phyloP scores from a whole-genome alignment of 1,140 invertebrate genomes.

The Saxidomus purpurata region DNA sequence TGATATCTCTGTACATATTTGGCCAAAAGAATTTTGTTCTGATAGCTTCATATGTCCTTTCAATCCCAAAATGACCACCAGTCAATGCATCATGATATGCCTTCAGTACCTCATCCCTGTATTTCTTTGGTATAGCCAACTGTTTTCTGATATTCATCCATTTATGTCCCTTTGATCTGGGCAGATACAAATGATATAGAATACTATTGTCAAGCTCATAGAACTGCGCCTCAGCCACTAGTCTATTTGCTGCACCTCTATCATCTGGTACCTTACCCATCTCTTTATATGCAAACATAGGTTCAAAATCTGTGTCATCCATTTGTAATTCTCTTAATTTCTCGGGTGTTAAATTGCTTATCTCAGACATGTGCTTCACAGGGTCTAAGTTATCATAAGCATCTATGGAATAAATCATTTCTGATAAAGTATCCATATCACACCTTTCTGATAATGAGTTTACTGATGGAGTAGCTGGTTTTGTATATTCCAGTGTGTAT shows the following conservation, averaged over 20 bases:
- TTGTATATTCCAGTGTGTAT: neutral
- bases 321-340: conserved; percentile 27
- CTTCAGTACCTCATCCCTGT: conserved; percentile 15
- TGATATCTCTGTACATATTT: conserved; percentile 36
- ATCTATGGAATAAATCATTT: conserved; percentile 40
- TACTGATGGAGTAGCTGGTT: neutral
- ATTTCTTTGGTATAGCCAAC: conserved; percentile 25
- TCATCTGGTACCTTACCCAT: conserved; percentile 8
- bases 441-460: neutral
- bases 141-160: conserved; percentile 27
- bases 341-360: conserved; percentile 1
- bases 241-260: neutral
- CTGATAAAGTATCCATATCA: conserved; percentile 11
- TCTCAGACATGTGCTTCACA: conserved; percentile 3
- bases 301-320: neutral
- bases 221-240: conserved; percentile 38
- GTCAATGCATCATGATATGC: conserved; percentile 57
- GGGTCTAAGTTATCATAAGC: conserved; percentile 38
- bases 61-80: conserved; percentile 47
- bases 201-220: conserved; percentile 28
- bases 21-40: conserved; percentile 43
- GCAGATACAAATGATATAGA: conserved; percentile 46
- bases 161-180: conserved; percentile 41
- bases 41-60: conserved; percentile 54
- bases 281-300: conserved; percentile 37